phyloP scores from a whole-genome alignment of 2,113 vertebrate species.

The Myotis davidii region DNA sequence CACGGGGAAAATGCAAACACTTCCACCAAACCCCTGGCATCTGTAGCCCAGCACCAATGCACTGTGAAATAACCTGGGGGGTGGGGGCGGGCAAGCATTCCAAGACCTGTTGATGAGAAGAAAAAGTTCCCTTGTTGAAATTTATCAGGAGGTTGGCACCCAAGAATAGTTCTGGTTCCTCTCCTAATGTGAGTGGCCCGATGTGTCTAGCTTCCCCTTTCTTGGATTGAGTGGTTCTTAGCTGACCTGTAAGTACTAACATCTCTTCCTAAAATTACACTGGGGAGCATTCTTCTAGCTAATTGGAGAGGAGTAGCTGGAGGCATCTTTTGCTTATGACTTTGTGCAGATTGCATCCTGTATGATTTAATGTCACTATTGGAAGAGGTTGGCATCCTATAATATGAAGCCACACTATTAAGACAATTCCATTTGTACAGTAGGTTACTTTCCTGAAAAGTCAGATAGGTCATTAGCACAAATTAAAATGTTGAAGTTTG shows the following conservation, averaged over 20 bases:
- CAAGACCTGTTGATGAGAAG: conserved; percentile 54
- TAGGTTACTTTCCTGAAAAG: conserved; percentile 54
- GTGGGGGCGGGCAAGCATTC: conserved; percentile 52
- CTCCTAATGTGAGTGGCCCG: background rate
- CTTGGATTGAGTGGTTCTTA: conserved; percentile 72
- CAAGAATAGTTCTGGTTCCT: background rate
- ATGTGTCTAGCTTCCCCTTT: conserved; percentile 54
- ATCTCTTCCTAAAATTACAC: conserved; percentile 60
- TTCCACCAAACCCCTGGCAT: conserved; percentile 72
- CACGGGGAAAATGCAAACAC: conserved; percentile 71
- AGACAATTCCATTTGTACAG: conserved; percentile 49
- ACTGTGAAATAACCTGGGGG: conserved; percentile 73
- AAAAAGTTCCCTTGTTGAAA: conserved; percentile 65
- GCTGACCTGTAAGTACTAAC: conserved; percentile 76
- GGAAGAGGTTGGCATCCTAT: conserved; percentile 1
- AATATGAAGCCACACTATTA: background rate
- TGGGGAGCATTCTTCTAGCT: conserved; percentile 49
- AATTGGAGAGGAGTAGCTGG: conserved; percentile 57
- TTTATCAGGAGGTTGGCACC: background rate
- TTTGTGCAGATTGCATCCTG: conserved; percentile 37
- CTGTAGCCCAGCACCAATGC: conserved; percentile 51
- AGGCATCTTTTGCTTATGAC: conserved; percentile 18
- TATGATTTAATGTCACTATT: background rate
- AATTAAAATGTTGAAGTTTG: conserved; percentile 63
- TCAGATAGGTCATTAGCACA: conserved; percentile 63